These are phyloP conservation scores for Eugnorisma glareosa DNA, from an alignment of 2,888 invertebrate species.

Conservation along the genomic window DNA sequence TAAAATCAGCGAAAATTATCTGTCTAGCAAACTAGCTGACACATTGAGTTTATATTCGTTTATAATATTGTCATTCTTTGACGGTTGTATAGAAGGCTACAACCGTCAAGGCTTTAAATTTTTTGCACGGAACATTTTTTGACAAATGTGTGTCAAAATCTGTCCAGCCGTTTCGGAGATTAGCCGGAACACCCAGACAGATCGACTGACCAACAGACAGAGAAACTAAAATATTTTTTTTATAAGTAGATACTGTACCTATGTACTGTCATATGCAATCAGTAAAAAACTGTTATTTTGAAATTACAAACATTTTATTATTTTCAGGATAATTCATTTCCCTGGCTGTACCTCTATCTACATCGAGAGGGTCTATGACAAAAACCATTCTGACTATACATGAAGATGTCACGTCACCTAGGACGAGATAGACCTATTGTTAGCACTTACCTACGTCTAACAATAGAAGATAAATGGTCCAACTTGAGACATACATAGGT, in stretches of 20 bases:
- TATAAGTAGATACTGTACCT: too few relatives aligned
- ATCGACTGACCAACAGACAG: too few relatives aligned
- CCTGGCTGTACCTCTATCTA: not conserved
- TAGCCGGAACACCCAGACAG: too few relatives aligned
- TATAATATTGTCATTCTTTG: not conserved
- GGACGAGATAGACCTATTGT: slow-evolving; percentile 23
- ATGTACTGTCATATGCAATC: too few relatives aligned
- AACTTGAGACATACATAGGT: slow-evolving; percentile 28
- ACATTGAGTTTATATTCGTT: not conserved
- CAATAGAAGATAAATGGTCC: slow-evolving; percentile 60
- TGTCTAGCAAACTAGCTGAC: not conserved
- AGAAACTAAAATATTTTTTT: too few relatives aligned
- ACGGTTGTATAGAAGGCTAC: not conserved
- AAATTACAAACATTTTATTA: too few relatives aligned
- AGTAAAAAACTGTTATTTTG: too few relatives aligned
- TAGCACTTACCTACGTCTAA: slow-evolving; percentile 44
- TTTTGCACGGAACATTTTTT: too few relatives aligned
- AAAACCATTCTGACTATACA: not conserved
- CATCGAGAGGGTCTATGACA: not conserved
- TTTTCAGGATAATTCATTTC: too few relatives aligned
- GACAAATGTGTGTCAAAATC: too few relatives aligned
- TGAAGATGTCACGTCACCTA: not conserved
- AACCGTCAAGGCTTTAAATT: too few relatives aligned
- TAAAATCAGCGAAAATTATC: not conserved
- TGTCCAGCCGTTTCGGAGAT: too few relatives aligned